Base-by-base conservation (phyloP, 2,888 invertebrate genomes). In the Pasiphila rectangulata region DNA sequence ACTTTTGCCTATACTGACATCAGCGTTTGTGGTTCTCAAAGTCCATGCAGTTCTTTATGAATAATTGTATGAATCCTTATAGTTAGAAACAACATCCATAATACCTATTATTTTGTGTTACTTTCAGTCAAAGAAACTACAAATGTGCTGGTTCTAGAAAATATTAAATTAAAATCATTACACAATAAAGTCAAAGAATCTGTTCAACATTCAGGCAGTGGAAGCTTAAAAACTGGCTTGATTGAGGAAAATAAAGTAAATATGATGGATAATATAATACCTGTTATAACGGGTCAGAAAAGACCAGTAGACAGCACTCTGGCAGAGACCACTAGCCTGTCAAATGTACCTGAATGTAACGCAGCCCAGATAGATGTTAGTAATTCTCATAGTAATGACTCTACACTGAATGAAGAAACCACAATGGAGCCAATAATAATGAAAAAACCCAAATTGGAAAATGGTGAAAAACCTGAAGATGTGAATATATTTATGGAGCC, bases 401-500 rank as follows among this genome's bases (percentile, higher is more conserved):
- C 9, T 5, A 1, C 16, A 1, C 9, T 10, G 6, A 17, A 5
- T 4, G 17, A 32, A 30, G n/a, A 17, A 16, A 5, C 7, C 30
- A 32, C 24, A 3, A 37, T 15, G 16, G 5, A 9, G 9, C 12
- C 35, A 10, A 29, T 29, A n/a, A 23, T 15, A n/a, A 6, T 12
- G 23, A 20, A 5, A 13, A 17, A 39, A 19, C 15, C 10, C 2
- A 35, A 16, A 30, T 6, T 30, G 32, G 32, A 12, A 15, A 10
- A 1, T 3, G 24, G 15, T 15, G 20, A 30, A 13, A 32, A 37
- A 6, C 9, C 15, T 13, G 51, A 46, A n/a, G 60, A 58, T 15
- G 55, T 72, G 0, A 43, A 64, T 6, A 46, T 82, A 1, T 79
- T 63, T 49, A 61, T 66, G 1, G 57, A 68, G 30, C 72, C 74